A percentile compares a stretch with the other conserved stretches of the same genome.
Evolutionary conservation across 2,797 vertebrate species (phyloP).

Genomic region (Parauchenoglanis ngamensis): DNA sequence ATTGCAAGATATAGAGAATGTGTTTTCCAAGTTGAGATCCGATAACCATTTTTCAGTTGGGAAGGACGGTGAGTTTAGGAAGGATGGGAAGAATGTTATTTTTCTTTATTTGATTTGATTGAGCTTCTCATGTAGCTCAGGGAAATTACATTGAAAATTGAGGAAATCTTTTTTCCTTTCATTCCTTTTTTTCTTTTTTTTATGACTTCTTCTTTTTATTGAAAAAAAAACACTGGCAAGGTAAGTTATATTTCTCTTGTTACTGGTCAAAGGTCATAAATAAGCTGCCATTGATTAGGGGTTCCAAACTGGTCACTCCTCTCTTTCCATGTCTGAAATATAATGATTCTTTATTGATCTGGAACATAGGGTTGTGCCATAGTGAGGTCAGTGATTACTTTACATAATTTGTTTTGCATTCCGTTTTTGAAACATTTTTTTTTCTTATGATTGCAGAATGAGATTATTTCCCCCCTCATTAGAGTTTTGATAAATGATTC

Average conservation of each 20-base stretch:
- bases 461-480: neutral
- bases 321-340: neutral
- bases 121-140: neutral
- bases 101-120: neutral
- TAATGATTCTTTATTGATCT: neutral
- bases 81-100: neutral
- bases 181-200: neutral
- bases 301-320: neutral
- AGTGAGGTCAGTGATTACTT: neutral
- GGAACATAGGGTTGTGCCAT: neutral
- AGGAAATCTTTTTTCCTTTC: neutral
- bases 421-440: neutral
- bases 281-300: neutral
- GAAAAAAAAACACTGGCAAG: neutral
- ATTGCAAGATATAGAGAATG: neutral
- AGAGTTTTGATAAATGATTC: neutral
- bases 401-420: neutral
- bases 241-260: neutral
- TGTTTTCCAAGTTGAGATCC: neutral
- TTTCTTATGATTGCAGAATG: neutral
- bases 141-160: neutral
- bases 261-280: neutral
- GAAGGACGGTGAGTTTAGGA: too few relatives aligned
- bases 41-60: too few relatives aligned
- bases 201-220: too few relatives aligned